Percentiles rank a stretch among this genome's conserved stretches.
phyloP scores from a whole-genome alignment of 2,113 vertebrate genomes.

The Xiphophorus hellerii region DNA sequence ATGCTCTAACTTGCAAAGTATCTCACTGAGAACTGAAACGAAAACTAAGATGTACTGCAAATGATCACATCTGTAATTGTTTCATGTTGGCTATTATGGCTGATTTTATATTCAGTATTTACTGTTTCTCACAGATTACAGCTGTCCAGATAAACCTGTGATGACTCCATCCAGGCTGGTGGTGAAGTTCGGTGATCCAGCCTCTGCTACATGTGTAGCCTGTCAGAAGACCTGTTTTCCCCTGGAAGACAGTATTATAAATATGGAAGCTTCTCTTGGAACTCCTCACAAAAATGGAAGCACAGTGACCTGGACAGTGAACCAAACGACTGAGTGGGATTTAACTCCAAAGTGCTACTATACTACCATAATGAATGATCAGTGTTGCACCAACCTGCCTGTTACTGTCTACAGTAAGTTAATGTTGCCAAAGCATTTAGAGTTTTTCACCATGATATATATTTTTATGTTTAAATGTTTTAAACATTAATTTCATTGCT shows the following conservation, averaged over 20 bases:
- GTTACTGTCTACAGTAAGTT: slow-evolving; percentile 11
- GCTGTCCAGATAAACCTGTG: neutral
- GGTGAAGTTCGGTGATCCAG: slow-evolving; percentile 33
- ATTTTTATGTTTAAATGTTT: neutral
- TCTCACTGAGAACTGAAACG: too few species aligned
- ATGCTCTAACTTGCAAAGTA: too few species aligned
- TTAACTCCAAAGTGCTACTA: neutral
- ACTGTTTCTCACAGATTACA: neutral
- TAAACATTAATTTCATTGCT: neutral
- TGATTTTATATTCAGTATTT: too few species aligned
- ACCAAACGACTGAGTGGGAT: neutral
- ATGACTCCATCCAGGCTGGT: slow-evolving; percentile 43
- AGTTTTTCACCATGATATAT: too few species aligned
- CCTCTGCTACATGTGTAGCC: neutral
- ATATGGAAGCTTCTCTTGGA: neutral
- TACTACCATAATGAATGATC: fast-evolving
- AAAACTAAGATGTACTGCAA: too few species aligned
- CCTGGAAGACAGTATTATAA: fast-evolving
- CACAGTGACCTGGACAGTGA: neutral
- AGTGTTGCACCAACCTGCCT: fast-evolving
- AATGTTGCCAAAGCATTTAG: too few species aligned
- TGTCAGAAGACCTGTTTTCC: neutral
- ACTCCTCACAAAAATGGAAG: fast-evolving
- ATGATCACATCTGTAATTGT: too few species aligned
- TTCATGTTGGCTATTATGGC: too few species aligned